phyloP scores from a whole-genome alignment of 2,113 vertebrate species.

The Dromiciops gliroides region DNA sequence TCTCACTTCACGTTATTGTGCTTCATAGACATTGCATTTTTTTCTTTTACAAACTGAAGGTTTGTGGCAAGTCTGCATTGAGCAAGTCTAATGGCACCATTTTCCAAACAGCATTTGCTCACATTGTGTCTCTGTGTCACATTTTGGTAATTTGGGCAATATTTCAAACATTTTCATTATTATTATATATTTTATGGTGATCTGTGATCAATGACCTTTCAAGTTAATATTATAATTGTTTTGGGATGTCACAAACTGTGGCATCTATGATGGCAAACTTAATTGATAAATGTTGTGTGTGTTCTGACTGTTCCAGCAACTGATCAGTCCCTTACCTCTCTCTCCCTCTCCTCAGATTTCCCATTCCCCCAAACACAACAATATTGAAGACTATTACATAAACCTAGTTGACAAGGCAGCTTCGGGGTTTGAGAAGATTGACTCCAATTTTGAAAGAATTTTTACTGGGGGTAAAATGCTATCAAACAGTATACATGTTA shows the following conservation, averaged over 20 bases:
- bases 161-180: neutral
- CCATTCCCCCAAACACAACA: too few species aligned
- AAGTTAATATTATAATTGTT: too few species aligned
- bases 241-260: too few species aligned
- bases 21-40: neutral
- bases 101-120: neutral
- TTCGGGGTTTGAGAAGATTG: neutral
- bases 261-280: too few species aligned
- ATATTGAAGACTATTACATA: neutral
- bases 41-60: neutral
- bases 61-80: neutral
- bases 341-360: neutral
- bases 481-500: neutral
- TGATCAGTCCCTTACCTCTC: neutral
- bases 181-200: neutral
- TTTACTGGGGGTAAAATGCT: neutral
- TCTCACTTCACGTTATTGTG: neutral
- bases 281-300: too few species aligned
- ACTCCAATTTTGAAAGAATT: neutral
- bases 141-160: neutral
- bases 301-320: too few species aligned
- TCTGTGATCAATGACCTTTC: too few species aligned
- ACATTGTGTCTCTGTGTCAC: too few species aligned
- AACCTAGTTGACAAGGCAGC: neutral
- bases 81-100: neutral